Conservation (phyloP, 2,888 invertebrate species). For the Drosophila nr. fundita region DNA sequence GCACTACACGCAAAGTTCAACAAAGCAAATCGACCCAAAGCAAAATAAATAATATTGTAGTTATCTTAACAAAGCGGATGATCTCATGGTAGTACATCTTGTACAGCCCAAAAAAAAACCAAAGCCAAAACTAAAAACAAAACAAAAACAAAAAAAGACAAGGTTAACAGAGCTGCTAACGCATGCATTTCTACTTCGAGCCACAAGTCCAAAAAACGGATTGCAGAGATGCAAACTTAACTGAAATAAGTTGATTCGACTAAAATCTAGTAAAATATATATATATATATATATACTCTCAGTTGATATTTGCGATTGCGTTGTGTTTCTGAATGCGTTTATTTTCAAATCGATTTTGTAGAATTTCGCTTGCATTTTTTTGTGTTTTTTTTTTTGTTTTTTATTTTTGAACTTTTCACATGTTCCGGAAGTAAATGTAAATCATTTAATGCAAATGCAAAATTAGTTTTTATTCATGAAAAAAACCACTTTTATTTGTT, state of each 20-base stretch:
- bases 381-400: too few species aligned
- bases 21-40: constrained; percentile 42
- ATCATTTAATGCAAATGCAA: too few species aligned
- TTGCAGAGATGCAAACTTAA: not conserved
- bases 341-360: too few species aligned
- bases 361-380: too few species aligned
- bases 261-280: not conserved
- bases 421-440: too few species aligned
- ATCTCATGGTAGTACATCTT: constrained; percentile 37
- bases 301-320: too few species aligned
- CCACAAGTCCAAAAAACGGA: not conserved
- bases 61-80: constrained; percentile 26
- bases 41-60: constrained; percentile 8
- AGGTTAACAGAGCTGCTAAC: constrained; percentile 34
- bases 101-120: not conserved
- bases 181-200: constrained; percentile 7
- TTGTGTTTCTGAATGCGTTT: too few species aligned
- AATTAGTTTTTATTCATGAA: too few species aligned
- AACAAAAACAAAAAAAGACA: constrained; percentile 21
- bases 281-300: not conserved
- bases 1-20: constrained; percentile 43
- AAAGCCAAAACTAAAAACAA: not conserved
- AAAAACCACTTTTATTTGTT: too few species aligned
- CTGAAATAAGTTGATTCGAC: not conserved
- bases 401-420: too few species aligned